phyloP scores from a whole-genome alignment of 2,113 vertebrate genomes.

The Corythornis madagascariensis region DNA sequence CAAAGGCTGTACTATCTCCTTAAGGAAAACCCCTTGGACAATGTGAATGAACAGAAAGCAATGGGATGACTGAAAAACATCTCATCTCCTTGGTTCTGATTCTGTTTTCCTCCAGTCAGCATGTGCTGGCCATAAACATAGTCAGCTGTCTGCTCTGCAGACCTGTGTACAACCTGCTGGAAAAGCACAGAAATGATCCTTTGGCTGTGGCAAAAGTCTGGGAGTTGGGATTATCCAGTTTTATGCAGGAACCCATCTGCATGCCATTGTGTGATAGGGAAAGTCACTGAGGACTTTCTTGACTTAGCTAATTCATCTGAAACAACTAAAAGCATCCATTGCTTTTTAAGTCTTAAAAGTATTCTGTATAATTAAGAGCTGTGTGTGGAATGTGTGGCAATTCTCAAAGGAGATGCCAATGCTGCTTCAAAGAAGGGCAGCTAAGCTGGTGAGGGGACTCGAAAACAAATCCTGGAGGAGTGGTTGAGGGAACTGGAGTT shows the following conservation, averaged over 20 bases:
- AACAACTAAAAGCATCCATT: neutral
- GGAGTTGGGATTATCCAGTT: neutral
- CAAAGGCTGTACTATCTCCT: neutral
- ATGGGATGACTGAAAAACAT: neutral
- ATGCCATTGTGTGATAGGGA: neutral
- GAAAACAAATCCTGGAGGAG: neutral
- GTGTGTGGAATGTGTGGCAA: neutral
- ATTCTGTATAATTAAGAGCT: neutral
- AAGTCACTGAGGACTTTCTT: neutral
- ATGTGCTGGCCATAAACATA: rapidly evolving
- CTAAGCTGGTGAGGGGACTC: neutral
- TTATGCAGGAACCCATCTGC: neutral
- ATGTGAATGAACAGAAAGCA: neutral
- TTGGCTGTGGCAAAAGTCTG: neutral
- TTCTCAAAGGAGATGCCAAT: neutral
- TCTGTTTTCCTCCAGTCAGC: neutral
- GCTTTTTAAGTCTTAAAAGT: neutral
- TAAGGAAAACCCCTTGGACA: neutral
- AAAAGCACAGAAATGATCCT: neutral
- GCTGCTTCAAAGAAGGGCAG: neutral
- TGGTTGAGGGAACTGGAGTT: neutral
- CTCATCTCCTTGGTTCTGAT: neutral
- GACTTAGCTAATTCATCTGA: neutral
- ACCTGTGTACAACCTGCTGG: too few relatives aligned
- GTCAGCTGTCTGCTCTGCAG: neutral